These are phyloP conservation scores for Otolemur crassicaudatus DNA, from an alignment of 2,797 vertebrate species.

Conservation along the genomic window DNA sequence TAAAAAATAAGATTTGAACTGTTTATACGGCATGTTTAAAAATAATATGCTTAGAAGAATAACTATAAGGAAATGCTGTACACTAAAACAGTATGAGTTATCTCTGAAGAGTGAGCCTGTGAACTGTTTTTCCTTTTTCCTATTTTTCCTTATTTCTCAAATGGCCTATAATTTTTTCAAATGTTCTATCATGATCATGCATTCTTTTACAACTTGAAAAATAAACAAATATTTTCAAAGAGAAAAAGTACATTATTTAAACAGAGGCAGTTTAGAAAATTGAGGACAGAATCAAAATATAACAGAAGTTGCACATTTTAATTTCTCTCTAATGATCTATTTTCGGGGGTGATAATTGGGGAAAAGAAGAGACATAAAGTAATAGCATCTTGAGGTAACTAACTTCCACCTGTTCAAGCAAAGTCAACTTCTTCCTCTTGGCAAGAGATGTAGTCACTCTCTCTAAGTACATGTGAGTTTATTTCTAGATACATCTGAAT, in stretches of 20 bases:
- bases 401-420: not conserved
- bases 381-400: not conserved
- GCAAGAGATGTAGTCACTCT: not conserved
- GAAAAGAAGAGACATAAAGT: not conserved
- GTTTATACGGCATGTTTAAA: not conserved
- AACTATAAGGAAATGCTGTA: not conserved
- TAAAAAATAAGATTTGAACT: conserved; percentile 30
- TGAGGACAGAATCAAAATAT: conserved; percentile 1
- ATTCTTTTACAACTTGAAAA: conserved; percentile 46
- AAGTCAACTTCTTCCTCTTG: conserved; percentile 6
- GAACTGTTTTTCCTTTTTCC: not conserved
- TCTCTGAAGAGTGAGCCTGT: not conserved
- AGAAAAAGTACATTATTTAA: not conserved
- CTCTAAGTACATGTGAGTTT: not conserved
- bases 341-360: not conserved
- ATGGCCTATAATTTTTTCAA: conserved; percentile 10
- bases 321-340: not conserved
- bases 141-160: conserved; percentile 12
- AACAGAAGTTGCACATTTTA: not conserved
- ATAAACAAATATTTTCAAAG: conserved; percentile 17
- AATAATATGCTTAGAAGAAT: not conserved
- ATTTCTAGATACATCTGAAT: conserved; percentile 7
- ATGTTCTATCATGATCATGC: not conserved
- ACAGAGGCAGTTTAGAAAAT: conserved; percentile 22
- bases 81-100: not conserved